A percentile compares a stretch with the other conserved stretches of the same genome.
phyloP scores from a whole-genome alignment of 2,113 vertebrate genomes.

The Pseudorasbora parva region DNA sequence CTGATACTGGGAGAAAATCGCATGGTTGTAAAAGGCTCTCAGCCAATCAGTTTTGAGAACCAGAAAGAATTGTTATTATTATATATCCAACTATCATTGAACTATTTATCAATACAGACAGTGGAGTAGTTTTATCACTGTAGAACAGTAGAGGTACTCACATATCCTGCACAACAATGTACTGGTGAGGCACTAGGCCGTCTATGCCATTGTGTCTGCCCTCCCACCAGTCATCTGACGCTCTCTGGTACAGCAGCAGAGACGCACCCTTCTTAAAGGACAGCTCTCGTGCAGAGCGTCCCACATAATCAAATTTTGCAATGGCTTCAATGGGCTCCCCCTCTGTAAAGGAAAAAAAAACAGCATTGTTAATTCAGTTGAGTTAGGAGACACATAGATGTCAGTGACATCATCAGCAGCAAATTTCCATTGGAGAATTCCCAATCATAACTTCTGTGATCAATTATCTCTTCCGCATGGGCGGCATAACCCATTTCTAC shows the following conservation, averaged over 20 bases:
- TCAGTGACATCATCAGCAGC: not conserved
- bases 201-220: constrained; percentile 96
- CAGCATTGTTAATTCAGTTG: not conserved
- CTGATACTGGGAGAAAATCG: too few species aligned
- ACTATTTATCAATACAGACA: not conserved
- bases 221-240: constrained; percentile 99
- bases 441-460: not conserved
- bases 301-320: constrained; percentile 96
- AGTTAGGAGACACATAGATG: not conserved
- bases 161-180: constrained; percentile 98
- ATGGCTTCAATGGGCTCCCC: constrained; percentile 98
- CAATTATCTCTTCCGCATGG: not conserved
- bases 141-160: constrained; percentile 76
- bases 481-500: not conserved
- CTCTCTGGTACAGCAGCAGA: constrained; percentile 93
- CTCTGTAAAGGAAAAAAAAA: constrained; percentile 75
- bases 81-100: too few species aligned
- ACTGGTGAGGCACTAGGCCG: constrained; percentile 96
- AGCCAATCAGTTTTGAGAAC: too few species aligned
- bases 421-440: not conserved
- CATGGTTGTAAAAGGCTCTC: too few species aligned
- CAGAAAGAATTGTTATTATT: too few species aligned
- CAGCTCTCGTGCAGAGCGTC: constrained; percentile 92
- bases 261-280: constrained; percentile 99
- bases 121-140: not conserved